phyloP scores from a whole-genome alignment of 2,888 invertebrate genomes.

The Noctuana brunneofusca region DNA sequence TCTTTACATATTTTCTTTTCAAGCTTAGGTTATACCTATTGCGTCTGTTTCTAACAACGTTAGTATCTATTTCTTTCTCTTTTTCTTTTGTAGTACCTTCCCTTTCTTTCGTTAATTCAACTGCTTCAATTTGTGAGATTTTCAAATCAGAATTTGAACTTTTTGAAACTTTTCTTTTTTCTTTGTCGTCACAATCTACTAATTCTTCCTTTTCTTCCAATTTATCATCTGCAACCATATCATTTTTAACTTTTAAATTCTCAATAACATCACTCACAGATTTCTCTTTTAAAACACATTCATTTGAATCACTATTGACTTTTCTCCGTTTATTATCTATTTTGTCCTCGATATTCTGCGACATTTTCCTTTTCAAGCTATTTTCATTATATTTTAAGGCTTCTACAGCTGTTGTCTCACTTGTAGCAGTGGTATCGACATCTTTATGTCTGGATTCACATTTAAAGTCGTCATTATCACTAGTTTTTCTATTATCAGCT shows the following conservation, averaged over 20 bases:
- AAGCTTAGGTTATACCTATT: background rate
- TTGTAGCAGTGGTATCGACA: background rate
- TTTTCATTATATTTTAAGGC: constrained; percentile 33
- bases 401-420: constrained; percentile 37
- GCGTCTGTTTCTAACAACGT: constrained; percentile 5
- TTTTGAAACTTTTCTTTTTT: background rate
- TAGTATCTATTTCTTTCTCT: background rate
- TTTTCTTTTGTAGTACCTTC: background rate
- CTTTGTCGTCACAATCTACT: background rate
- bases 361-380: constrained; percentile 1
- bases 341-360: too few species aligned
- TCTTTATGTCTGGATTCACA: constrained; percentile 45
- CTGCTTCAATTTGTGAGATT: background rate
- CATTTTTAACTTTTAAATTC: background rate
- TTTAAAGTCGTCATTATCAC: constrained; percentile 37
- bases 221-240: background rate
- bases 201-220: background rate
- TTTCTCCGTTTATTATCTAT: background rate
- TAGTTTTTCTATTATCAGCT: constrained; percentile 5
- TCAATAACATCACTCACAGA: background rate
- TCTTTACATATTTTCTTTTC: background rate
- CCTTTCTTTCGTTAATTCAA: background rate
- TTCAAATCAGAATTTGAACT: background rate
- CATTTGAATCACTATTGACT: background rate
- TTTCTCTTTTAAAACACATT: background rate